phyloP scores from a whole-genome alignment of 1,140 invertebrate genomes.

The Heliconius nattereri region DNA sequence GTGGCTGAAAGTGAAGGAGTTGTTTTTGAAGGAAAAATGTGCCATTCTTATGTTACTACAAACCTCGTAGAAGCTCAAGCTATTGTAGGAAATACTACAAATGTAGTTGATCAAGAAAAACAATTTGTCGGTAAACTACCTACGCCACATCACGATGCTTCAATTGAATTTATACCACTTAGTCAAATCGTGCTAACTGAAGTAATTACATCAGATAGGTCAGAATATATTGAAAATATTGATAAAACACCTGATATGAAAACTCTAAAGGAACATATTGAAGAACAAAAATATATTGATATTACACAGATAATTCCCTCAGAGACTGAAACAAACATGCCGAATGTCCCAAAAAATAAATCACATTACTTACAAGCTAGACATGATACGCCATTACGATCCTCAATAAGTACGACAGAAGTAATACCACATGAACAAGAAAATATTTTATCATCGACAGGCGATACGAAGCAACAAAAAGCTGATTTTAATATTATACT shows the following conservation, averaged over 20 bases:
- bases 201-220: constrained; percentile 48
- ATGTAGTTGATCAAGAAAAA: constrained; percentile 62
- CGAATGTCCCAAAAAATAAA: constrained; percentile 34
- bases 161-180: constrained; percentile 52
- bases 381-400: constrained; percentile 41
- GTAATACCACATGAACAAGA: constrained; percentile 56
- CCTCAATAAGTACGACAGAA: constrained; percentile 53
- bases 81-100: constrained; percentile 53
- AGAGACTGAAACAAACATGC: constrained; percentile 50
- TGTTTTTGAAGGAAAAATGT: constrained; percentile 37
- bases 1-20: constrained; percentile 59
- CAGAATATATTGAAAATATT: constrained; percentile 41
- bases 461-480: constrained; percentile 44
- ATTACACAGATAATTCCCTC: constrained; percentile 56
- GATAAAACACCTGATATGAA: constrained; percentile 29
- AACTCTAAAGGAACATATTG: constrained; percentile 40
- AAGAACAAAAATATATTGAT: constrained; percentile 56
- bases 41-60: constrained; percentile 39
- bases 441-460: constrained; percentile 31
- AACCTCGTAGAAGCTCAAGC: constrained; percentile 57
- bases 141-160: constrained; percentile 45
- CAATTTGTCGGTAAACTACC: constrained; percentile 39
- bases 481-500: constrained; percentile 45
- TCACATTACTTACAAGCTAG: constrained; percentile 41
- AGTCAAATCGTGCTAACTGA: constrained; percentile 58